Base-by-base conservation (phyloP, 1,140 invertebrate genomes). In the Euborellia annulipes region DNA sequence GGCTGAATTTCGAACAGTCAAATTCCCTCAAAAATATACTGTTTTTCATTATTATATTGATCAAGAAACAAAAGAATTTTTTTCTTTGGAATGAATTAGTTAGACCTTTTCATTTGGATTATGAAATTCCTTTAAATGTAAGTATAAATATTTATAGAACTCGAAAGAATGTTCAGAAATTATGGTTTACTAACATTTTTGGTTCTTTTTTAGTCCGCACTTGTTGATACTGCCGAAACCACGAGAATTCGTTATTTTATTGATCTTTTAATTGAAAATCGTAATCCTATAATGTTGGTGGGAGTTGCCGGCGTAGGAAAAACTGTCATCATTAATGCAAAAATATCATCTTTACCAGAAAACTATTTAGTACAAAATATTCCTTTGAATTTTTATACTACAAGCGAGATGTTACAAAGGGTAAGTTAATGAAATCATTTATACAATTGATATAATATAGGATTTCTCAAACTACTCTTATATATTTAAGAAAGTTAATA, bases 371-470 rank as follows among this genome's bases (percentile, higher is more conserved):
- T 94, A 13, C 78, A 83, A 2, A 91, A 89, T 64, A 84, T 91
- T 16, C 85, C 91, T 2, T 88, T 97, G 55, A 96, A 96, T 67
- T 96, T 86, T 63, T 95, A 96, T 61, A 95, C 91, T 0, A 90
- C 87, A 1, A 93, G 89, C 45, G 83, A 84, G 52, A 54, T 41
- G 47, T 36, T 48, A 36, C 47, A 48, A 30, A 43, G 23, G 23
- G 23, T 27, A 27, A 27, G 23, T 27, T 6, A 27, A 27, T 27
- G n/a, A n/a, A n/a, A n/a, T n/a, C n/a, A n/a, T n/a, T n/a, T n/a
- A n/a, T n/a, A n/a, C n/a, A n/a, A n/a, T n/a, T n/a, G n/a, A n/a
- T n/a, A n/a, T n/a, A n/a, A n/a, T n/a, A n/a, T n/a, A n/a, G n/a
- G n/a, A n/a, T n/a, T n/a, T n/a, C n/a, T n/a, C n/a, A n/a, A n/a